These are phyloP conservation scores for Argyresthia goedartella DNA, from an alignment of 2,888 invertebrate genomes.

Conservation along the genomic window DNA sequence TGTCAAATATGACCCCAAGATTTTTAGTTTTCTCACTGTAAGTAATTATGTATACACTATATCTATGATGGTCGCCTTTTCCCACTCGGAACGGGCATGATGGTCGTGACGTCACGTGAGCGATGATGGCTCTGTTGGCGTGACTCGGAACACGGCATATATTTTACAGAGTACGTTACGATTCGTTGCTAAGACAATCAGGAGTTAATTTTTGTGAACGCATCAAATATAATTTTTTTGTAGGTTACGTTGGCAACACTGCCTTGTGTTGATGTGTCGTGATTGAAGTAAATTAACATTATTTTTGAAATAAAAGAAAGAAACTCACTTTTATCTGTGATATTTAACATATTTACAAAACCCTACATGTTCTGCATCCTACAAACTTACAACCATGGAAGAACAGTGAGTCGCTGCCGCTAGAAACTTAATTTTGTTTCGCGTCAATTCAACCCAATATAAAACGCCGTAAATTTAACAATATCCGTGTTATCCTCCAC, in stretches of 20 bases:
- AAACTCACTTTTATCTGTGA: slow-evolving; percentile 42
- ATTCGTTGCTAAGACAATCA: too few species aligned
- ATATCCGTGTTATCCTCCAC: slow-evolving; percentile 20
- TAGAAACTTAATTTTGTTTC: slow-evolving; percentile 21
- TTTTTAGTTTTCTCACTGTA: too few species aligned
- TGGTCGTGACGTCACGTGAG: too few species aligned
- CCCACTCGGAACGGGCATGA: too few species aligned
- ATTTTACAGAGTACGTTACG: too few species aligned
- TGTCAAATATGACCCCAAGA: too few species aligned
- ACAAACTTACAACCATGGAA: slow-evolving; percentile 33
- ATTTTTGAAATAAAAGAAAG: slow-evolving; percentile 62
- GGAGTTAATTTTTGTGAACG: too few species aligned
- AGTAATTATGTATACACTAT: too few species aligned
- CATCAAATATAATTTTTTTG: slow-evolving; percentile 8
- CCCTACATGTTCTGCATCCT: slow-evolving; percentile 33
- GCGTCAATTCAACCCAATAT: slow-evolving; percentile 56
- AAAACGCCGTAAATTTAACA: slow-evolving; percentile 44
- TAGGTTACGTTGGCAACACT: slow-evolving; percentile 31
- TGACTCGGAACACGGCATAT: too few species aligned
- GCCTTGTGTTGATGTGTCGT: slow-evolving; percentile 66
- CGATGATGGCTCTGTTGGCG: too few species aligned
- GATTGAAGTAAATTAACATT: slow-evolving; percentile 63
- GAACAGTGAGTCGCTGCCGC: slow-evolving; percentile 39
- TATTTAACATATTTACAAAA: slow-evolving; percentile 38
- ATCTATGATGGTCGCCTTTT: too few species aligned